phyloP scores from a whole-genome alignment of 2,113 vertebrate species.

The Brachyhypopomus gauderio region DNA sequence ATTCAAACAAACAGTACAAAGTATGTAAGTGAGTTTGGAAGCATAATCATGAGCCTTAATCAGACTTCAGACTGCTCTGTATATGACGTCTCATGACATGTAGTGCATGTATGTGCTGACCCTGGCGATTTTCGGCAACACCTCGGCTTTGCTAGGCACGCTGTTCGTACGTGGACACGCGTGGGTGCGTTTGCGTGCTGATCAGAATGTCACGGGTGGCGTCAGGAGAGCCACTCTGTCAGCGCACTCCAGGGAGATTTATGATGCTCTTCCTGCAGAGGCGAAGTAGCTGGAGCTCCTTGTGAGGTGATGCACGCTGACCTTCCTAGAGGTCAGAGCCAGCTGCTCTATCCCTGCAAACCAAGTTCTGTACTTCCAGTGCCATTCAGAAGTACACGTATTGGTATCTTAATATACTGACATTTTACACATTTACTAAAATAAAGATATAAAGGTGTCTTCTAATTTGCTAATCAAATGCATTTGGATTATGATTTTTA shows the following conservation, averaged over 20 bases:
- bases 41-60: too few species aligned
- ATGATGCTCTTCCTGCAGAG: slow-evolving; percentile 57
- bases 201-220: slow-evolving; percentile 46
- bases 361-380: background rate
- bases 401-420: too few species aligned
- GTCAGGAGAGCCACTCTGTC: slow-evolving; percentile 49
- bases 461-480: too few species aligned
- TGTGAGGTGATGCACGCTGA: slow-evolving; percentile 41
- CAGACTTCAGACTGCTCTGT: background rate
- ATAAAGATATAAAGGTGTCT: too few species aligned
- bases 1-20: background rate
- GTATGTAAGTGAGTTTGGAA: too few species aligned
- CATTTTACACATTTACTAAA: too few species aligned
- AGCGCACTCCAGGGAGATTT: slow-evolving; percentile 53
- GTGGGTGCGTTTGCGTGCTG: slow-evolving; percentile 17
- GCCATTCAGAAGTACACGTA: too few species aligned
- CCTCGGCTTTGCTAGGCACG: too few species aligned
- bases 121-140: background rate
- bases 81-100: background rate
- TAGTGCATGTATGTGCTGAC: background rate
- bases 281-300: slow-evolving; percentile 28
- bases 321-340: slow-evolving; percentile 41
- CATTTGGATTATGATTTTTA: too few species aligned
- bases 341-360: background rate
- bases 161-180: too few species aligned